Percentiles rank a stretch among this genome's conserved stretches.
Evolutionary conservation across 2,797 vertebrate genomes (phyloP).

Genomic region (Hozukius guyotensis): DNA sequence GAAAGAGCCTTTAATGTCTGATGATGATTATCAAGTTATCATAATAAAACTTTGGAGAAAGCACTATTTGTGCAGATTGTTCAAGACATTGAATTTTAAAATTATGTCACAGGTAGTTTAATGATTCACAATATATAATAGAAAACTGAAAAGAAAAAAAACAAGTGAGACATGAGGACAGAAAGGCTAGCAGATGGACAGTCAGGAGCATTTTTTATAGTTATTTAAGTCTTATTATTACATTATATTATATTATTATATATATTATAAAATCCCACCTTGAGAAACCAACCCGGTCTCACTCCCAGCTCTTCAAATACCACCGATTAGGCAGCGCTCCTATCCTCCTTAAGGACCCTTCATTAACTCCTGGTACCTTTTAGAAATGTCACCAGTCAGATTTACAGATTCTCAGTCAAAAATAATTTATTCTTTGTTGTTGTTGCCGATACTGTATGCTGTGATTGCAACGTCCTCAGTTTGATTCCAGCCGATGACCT

Average conservation of each 20-base stretch:
- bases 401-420: not conserved
- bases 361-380: not conserved
- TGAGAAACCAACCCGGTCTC: not conserved
- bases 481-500: not conserved
- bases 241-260: no score
- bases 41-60: not conserved
- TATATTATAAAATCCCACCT: not conserved
- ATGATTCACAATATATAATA: not conserved
- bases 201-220: not conserved
- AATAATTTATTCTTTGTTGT: not conserved
- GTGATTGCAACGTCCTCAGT: not conserved
- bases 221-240: not conserved
- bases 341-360: not conserved
- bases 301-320: not conserved
- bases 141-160: not conserved
- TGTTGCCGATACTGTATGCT: not conserved
- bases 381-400: slow-evolving; percentile 7
- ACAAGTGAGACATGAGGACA: not conserved
- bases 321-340: no score
- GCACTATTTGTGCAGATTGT: not conserved
- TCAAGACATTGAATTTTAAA: not conserved
- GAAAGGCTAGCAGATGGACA: not conserved
- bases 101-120: not conserved
- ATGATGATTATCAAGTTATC: not conserved
- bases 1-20: not conserved